Evolutionary conservation across 2,797 vertebrate genomes (phyloP).

Genomic region (Sebastes iracundus): DNA sequence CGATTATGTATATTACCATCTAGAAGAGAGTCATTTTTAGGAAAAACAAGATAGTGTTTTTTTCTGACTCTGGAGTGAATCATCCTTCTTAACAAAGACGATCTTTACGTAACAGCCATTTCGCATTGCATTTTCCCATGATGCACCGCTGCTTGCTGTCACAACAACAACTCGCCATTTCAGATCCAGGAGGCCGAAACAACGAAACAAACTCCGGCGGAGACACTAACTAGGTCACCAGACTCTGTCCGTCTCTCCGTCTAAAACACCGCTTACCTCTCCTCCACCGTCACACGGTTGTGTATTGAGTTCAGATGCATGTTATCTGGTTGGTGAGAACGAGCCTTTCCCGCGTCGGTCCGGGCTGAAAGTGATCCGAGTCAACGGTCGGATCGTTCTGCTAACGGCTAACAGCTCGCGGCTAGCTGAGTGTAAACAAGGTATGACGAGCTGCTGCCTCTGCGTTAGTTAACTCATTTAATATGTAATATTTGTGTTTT

Average conservation of each 20-base stretch:
- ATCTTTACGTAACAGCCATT: conserved; percentile 72
- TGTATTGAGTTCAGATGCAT: conserved; percentile 55
- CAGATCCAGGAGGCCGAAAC: conserved; percentile 46
- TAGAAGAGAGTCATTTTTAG: not conserved
- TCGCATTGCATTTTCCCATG: conserved; percentile 67
- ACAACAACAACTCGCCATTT: conserved; percentile 85
- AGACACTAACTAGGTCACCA: conserved; percentile 68
- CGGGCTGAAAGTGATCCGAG: conserved; percentile 69
- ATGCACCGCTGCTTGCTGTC: conserved; percentile 61
- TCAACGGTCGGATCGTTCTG: conserved; percentile 50
- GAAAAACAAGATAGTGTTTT: not conserved
- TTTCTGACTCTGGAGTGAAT: not conserved
- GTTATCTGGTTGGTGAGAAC: conserved; percentile 45
- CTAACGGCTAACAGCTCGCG: conserved; percentile 55
- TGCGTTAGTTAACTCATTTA: fast-evolving
- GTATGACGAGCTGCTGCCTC: conserved; percentile 33
- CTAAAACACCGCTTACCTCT: not conserved
- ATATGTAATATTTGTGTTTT: fast-evolving
- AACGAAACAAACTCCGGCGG: conserved; percentile 17
- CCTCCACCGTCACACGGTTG: not conserved
- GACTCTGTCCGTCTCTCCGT: not conserved
- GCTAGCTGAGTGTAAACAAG: conserved; percentile 75
- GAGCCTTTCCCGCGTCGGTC: conserved; percentile 64
- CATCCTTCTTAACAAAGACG: fast-evolving
- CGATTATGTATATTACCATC: too few species aligned